Percentiles rank a stretch among this genome's conserved stretches.
Conservation (phyloP, 2,113 vertebrate genomes). For the Hiodon tergisus region DNA sequence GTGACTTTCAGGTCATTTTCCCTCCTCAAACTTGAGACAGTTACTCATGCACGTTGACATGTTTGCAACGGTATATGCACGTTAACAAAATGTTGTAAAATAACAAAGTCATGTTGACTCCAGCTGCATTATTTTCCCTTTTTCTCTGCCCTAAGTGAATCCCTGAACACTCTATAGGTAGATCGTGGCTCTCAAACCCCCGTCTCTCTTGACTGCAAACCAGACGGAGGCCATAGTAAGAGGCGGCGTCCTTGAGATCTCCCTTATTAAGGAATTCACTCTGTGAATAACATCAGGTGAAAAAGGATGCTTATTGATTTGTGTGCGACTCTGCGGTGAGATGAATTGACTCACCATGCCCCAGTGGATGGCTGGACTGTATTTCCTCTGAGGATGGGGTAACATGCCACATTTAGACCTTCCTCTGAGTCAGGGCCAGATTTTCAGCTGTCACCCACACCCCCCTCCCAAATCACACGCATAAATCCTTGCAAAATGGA, state of each 20-base stretch:
- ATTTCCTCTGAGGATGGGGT: background rate
- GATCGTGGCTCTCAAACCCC: too few species aligned
- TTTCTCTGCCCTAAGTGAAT: background rate
- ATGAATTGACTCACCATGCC: too few species aligned
- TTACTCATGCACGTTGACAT: background rate
- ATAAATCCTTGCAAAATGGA: conserved; percentile 24
- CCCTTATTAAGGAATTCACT: too few species aligned
- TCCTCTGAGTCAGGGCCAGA: conserved; percentile 20
- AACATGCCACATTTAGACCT: background rate
- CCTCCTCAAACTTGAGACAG: background rate
- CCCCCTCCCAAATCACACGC: conserved; percentile 13
- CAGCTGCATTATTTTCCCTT: too few species aligned
- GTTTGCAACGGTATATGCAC: too few species aligned
- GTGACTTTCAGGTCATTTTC: background rate
- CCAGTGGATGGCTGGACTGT: background rate
- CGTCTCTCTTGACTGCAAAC: too few species aligned
- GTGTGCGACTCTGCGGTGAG: too few species aligned
- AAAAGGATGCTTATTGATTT: too few species aligned
- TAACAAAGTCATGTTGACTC: background rate
- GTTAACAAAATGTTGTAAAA: background rate
- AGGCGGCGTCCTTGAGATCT: too few species aligned
- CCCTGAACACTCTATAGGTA: background rate
- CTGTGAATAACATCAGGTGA: too few species aligned
- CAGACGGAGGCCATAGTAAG: too few species aligned
- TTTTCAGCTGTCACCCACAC: conserved; percentile 36